Base-by-base conservation (phyloP, 2,888 invertebrate species). In the Boloria euphrosyne region DNA sequence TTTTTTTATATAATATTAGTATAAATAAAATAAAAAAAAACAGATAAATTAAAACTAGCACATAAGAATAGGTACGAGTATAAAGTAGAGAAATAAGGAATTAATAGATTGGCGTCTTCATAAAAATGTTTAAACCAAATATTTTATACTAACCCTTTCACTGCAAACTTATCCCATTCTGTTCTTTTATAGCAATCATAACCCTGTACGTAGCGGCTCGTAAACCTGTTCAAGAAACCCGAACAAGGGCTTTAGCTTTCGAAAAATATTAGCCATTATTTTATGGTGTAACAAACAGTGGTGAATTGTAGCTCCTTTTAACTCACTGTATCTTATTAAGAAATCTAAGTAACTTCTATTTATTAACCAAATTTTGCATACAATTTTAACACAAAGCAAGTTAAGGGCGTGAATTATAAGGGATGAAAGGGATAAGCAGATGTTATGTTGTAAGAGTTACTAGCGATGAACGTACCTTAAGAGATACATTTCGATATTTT, bases 121-220 rank as follows among this genome's bases (percentile, higher is more conserved):
- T 51, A 51, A 51, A 58, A 60, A 60, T 17, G 38, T 31, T 62
- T 62, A 31, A 62, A 62, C 47, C 46, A 63, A 51, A 63, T 49
- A 55, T 63, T 63, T 63, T 63, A 55, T 49, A 27, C 44, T 38
- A 7, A 14, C 43, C 63, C 38, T 43, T 63, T 62, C 22, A 55
- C 50, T 55, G 55, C 55, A 63, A 55, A 63, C 43, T 55, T 63
- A 50, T 49, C 16, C 38, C 62, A 55, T 46, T 52, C 43, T 57
- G 17, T 63, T 50, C 31, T 57, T 66, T 66, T 58, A 66, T 58
- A 43, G 60, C 65, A 60, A 65, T 65, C 60, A 60, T 65, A 61
- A 50, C 47, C 43, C 55, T 16, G 47, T 63, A 50, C 46, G 52
- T 17, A 46, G 46, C 54, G 31, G 50, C 22, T 63, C 63, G 43